Conservation (phyloP, 1,140 invertebrate genomes). For the Hetaerina americana region DNA sequence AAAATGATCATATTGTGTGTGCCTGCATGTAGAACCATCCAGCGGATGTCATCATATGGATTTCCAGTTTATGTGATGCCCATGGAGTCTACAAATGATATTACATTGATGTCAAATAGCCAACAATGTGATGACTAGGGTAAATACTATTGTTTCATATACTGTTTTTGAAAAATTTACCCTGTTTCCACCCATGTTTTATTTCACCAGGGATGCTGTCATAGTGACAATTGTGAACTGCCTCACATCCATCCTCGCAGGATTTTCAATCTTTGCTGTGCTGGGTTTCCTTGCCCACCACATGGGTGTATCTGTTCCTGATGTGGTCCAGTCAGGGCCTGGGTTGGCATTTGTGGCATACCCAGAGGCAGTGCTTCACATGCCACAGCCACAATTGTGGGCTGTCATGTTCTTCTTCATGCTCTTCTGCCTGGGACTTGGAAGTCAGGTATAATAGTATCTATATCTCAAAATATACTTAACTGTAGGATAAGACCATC, state of each 20-base stretch:
- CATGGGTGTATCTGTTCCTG: constrained; percentile 20
- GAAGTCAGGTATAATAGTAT: constrained; percentile 45
- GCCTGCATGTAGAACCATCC: too few species aligned
- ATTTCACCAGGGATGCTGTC: constrained; percentile 39
- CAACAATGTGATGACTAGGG: too few species aligned
- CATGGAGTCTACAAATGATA: too few species aligned
- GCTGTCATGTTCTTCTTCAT: constrained; percentile 72
- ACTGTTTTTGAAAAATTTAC: too few species aligned
- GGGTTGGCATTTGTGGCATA: constrained; percentile 70
- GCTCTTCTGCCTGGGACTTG: constrained; percentile 60
- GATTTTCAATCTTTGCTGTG: constrained; percentile 68
- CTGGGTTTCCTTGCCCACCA: constrained; percentile 54
- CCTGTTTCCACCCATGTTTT: background rate
- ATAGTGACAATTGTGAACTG: constrained; percentile 60
- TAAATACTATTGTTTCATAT: too few species aligned
- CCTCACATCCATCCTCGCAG: constrained; percentile 56
- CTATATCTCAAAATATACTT: too few species aligned
- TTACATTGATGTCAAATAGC: too few species aligned
- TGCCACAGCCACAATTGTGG: constrained; percentile 66
- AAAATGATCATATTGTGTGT: too few species aligned
- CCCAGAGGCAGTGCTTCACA: constrained; percentile 61
- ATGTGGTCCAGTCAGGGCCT: constrained; percentile 50
- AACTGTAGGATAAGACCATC: too few species aligned
- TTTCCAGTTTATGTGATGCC: too few species aligned
- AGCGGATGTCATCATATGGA: too few species aligned